phyloP scores from a whole-genome alignment of 2,888 invertebrate genomes.

The Fragum whitleyi region DNA sequence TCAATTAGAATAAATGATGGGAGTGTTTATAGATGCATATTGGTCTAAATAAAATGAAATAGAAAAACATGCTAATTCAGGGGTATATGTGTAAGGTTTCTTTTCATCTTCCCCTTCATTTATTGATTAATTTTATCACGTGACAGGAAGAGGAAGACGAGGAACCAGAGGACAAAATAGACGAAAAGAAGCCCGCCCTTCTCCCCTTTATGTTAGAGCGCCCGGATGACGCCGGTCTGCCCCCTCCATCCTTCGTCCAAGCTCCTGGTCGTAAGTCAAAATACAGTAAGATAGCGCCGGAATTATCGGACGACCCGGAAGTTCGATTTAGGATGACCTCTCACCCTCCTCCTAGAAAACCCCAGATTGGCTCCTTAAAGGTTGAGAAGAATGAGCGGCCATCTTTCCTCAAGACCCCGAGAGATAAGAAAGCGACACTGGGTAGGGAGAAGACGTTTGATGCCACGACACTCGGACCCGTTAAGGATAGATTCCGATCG shows the following conservation, averaged over 20 bases:
- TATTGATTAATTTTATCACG: neutral
- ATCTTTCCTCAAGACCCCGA: neutral
- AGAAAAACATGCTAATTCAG: too few relatives aligned
- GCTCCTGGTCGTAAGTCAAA: neutral
- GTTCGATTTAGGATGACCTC: neutral
- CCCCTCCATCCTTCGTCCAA: neutral
- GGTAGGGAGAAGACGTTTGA: slow-evolving; percentile 14
- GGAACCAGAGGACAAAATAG: neutral
- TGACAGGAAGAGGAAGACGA: slow-evolving; percentile 15
- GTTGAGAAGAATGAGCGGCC: slow-evolving; percentile 8
- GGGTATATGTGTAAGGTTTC: too few relatives aligned
- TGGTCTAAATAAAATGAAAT: too few relatives aligned
- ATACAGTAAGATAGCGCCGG: slow-evolving; percentile 6
- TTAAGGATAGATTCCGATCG: neutral
- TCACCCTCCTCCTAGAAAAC: slow-evolving; percentile 4
- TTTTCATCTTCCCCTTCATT: too few relatives aligned
- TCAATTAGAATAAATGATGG: too few relatives aligned
- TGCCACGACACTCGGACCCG: slow-evolving; percentile 8
- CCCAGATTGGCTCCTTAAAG: neutral
- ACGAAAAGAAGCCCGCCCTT: slow-evolving; percentile 9
- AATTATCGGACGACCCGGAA: slow-evolving; percentile 1
- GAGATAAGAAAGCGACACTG: neutral
- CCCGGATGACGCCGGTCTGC: neutral
- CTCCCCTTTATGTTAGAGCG: slow-evolving; percentile 7
- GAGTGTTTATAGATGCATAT: too few relatives aligned